Conservation (phyloP, 2,113 vertebrate species). For the Poecile atricapillus region DNA sequence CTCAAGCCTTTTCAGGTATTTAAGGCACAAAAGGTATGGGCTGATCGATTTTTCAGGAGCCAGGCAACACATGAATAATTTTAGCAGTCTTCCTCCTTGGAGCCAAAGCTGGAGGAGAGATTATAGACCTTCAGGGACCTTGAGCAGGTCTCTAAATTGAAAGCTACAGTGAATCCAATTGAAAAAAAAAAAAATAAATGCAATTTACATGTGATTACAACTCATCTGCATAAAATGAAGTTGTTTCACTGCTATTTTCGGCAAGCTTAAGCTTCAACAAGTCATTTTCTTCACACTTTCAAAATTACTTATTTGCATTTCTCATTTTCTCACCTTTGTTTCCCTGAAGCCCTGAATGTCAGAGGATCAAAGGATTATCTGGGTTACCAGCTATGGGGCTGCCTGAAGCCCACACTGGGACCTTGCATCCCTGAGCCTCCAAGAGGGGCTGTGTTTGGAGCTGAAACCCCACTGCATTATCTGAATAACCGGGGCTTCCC, state of each 20-base stretch:
- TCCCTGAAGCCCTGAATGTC: background rate
- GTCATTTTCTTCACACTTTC: background rate
- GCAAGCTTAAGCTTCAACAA: background rate
- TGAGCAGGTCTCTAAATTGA: background rate
- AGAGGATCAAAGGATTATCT: constrained; percentile 26
- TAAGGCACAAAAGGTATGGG: background rate
- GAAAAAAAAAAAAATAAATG: background rate
- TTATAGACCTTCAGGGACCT: background rate
- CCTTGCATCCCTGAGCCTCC: background rate
- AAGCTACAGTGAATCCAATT: background rate
- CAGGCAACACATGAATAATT: background rate
- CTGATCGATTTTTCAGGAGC: background rate
- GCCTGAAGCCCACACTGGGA: background rate
- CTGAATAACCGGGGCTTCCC: background rate
- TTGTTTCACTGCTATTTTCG: constrained; percentile 3
- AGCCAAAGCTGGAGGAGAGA: background rate
- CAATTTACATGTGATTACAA: constrained; percentile 3
- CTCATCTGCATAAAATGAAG: constrained; percentile 2
- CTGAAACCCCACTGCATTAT: background rate
- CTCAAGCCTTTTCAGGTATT: background rate
- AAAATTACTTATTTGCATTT: constrained; percentile 10
- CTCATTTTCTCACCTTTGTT: constrained; percentile 34
- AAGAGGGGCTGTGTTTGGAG: background rate
- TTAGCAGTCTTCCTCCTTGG: background rate
- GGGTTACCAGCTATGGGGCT: background rate